phyloP scores from a whole-genome alignment of 2,888 invertebrate species.

The Sympetrum striolatum region DNA sequence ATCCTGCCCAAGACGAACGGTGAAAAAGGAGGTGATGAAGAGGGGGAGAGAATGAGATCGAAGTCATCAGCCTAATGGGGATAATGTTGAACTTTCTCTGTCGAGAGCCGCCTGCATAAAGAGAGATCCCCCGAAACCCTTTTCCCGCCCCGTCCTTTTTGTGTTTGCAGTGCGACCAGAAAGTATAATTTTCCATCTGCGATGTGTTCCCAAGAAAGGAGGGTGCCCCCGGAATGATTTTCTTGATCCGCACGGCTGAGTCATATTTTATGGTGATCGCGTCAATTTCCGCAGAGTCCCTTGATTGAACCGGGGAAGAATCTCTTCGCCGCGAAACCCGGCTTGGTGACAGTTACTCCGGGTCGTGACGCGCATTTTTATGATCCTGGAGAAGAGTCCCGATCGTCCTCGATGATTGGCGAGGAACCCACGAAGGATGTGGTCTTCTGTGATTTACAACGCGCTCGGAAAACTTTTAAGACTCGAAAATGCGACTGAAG shows the following conservation, averaged over 20 bases:
- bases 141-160: not conserved
- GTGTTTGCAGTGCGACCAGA: not conserved
- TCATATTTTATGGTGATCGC: not conserved
- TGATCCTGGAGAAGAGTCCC: not conserved
- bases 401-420: too few species aligned
- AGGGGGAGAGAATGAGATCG: not conserved
- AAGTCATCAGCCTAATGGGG: conserved; percentile 35
- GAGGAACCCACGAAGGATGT: too few species aligned
- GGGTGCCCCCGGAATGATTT: not conserved
- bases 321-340: not conserved
- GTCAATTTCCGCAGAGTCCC: not conserved
- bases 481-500: too few species aligned
- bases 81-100: conserved; percentile 42
- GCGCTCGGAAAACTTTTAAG: too few species aligned
- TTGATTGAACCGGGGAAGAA: not conserved
- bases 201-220: not conserved
- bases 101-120: not conserved
- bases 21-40: not conserved
- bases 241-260: not conserved
- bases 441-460: too few species aligned
- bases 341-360: not conserved
- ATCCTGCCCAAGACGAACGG: not conserved
- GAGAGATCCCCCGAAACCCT: not conserved
- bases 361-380: not conserved
- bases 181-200: not conserved